A percentile compares a stretch with the other conserved stretches of the same genome.
Evolutionary conservation across 2,888 invertebrate genomes (phyloP).

Genomic region (Acanthoscelides obtectus): DNA sequence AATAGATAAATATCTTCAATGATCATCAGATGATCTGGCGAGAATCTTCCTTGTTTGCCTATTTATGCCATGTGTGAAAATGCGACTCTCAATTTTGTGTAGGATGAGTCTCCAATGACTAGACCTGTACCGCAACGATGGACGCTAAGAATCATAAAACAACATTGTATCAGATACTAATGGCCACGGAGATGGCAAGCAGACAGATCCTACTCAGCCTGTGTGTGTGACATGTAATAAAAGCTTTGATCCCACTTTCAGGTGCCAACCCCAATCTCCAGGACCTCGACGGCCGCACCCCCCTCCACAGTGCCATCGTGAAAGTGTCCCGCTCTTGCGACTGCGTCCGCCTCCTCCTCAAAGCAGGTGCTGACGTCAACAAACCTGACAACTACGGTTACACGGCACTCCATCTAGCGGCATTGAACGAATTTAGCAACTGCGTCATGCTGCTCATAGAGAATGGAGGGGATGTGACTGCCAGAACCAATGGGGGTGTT

Average conservation of each 20-base stretch:
- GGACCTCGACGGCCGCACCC: slow-evolving; percentile 74
- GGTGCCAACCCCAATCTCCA: slow-evolving; percentile 46
- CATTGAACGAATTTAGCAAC: slow-evolving; percentile 74
- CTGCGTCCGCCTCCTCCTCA: slow-evolving; percentile 61
- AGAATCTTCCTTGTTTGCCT: too few relatives aligned
- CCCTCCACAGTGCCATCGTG: slow-evolving; percentile 76
- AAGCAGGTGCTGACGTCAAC: slow-evolving; percentile 68
- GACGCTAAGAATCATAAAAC: too few relatives aligned
- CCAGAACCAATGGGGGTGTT: slow-evolving; percentile 74
- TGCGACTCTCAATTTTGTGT: too few relatives aligned
- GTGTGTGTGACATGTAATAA: too few relatives aligned
- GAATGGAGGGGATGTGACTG: slow-evolving; percentile 77
- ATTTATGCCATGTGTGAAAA: too few relatives aligned
- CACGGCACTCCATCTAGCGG: slow-evolving; percentile 77
- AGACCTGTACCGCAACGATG: too few relatives aligned
- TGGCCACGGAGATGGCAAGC: too few relatives aligned
- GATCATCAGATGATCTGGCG: too few relatives aligned
- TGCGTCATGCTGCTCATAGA: slow-evolving; percentile 69
- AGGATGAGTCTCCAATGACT: too few relatives aligned
- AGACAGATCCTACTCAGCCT: too few relatives aligned
- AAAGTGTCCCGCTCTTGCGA: slow-evolving; percentile 69
- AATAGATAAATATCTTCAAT: too few relatives aligned
- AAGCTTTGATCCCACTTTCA: neutral
- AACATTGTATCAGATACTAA: too few relatives aligned
- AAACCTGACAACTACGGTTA: slow-evolving; percentile 77